phyloP scores from a whole-genome alignment of 1,140 invertebrate species.

The Epicauta chinensis region DNA sequence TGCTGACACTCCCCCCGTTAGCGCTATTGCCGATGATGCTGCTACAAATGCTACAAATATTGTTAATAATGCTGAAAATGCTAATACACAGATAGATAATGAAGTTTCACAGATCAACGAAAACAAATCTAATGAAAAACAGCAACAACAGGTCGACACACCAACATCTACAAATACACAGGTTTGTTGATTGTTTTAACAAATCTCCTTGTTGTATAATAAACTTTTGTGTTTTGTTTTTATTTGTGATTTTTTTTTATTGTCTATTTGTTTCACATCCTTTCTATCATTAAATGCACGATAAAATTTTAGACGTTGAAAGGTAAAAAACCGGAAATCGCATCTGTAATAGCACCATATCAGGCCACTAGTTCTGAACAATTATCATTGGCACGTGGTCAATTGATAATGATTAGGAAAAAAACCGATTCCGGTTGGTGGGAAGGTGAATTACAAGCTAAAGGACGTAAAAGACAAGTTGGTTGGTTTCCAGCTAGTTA shows the following conservation, averaged over 20 bases:
- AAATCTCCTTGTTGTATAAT: background rate
- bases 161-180: conserved; percentile 45
- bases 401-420: conserved; percentile 91
- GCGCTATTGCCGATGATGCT: conserved; percentile 17
- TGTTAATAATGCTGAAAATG: conserved; percentile 5
- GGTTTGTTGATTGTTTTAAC: conserved; percentile 36
- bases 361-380: conserved; percentile 86
- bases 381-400: conserved; percentile 83
- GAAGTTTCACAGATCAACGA: conserved; percentile 44
- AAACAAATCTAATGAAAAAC: conserved; percentile 41
- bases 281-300: background rate
- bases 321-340: conserved; percentile 77
- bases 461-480: conserved; percentile 90
- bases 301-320: conserved; percentile 28
- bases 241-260: background rate
- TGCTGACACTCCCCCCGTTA: conserved; percentile 4
- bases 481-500: conserved; percentile 98
- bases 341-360: conserved; percentile 82
- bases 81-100: conserved; percentile 32
- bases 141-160: conserved; percentile 43
- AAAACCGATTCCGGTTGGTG: conserved; percentile 97
- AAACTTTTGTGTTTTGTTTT: background rate
- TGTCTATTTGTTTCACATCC: background rate
- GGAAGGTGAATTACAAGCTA: conserved; percentile 97
- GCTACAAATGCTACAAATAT: conserved; percentile 1